Evolutionary conservation across 2,113 vertebrate genomes (phyloP).

Genomic region (Callopanchax toddi): DNA sequence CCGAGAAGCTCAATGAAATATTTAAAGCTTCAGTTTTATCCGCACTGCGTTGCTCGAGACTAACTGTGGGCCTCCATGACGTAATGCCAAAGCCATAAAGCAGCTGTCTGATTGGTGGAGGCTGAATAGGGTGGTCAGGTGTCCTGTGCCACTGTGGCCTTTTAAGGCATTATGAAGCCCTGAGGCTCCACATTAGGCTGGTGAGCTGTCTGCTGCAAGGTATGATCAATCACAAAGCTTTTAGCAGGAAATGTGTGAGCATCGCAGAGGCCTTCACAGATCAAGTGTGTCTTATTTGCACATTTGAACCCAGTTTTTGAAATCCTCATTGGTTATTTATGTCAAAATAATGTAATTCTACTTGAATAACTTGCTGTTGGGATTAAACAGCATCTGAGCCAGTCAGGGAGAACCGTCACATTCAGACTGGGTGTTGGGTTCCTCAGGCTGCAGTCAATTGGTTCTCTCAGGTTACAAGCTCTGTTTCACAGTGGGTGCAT

Average conservation of each 20-base stretch:
- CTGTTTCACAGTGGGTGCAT: slow-evolving; percentile 51
- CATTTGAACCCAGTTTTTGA: background rate
- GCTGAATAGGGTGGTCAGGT: slow-evolving; percentile 53
- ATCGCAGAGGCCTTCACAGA: background rate
- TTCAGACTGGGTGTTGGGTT: slow-evolving; percentile 43
- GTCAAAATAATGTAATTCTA: background rate
- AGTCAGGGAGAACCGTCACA: background rate
- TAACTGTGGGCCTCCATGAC: slow-evolving; percentile 73
- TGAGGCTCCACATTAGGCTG: slow-evolving; percentile 60
- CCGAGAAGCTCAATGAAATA: slow-evolving; percentile 83
- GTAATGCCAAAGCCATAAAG: slow-evolving; percentile 68
- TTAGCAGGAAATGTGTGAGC: slow-evolving; percentile 40
- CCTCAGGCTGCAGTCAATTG: slow-evolving; percentile 36
- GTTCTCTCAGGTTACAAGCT: slow-evolving; percentile 72
- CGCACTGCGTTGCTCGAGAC: slow-evolving; percentile 80
- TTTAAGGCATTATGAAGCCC: slow-evolving; percentile 68
- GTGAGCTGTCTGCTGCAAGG: slow-evolving; percentile 41
- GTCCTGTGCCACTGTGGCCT: slow-evolving; percentile 66
- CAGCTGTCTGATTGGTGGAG: slow-evolving; percentile 58
- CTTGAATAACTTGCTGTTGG: background rate
- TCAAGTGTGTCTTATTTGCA: too few species aligned
- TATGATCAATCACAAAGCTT: slow-evolving; percentile 62
- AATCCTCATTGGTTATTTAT: background rate
- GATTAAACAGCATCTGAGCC: slow-evolving; percentile 14
- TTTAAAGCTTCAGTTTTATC: slow-evolving; percentile 79